Evolutionary conservation across 2,113 vertebrate species (phyloP).

Genomic region (Dicrurus megarhynchus): DNA sequence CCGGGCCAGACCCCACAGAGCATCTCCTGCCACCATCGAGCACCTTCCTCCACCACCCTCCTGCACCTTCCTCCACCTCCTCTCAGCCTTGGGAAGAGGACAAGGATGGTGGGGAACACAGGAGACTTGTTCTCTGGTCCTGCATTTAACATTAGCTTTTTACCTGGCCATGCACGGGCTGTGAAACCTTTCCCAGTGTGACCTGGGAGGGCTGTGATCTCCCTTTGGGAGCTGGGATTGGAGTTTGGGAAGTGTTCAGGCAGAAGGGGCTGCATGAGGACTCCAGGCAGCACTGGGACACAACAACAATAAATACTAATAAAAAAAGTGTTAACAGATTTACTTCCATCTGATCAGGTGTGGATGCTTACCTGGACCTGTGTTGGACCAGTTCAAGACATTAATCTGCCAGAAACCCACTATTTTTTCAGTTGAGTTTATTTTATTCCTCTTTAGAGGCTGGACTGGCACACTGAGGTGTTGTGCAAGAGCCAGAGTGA

Average conservation of each 20-base stretch:
- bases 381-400: neutral
- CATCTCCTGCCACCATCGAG: neutral
- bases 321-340: neutral
- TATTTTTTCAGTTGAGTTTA: neutral
- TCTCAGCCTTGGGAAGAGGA: neutral
- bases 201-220: neutral
- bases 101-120: neutral
- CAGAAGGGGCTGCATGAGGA: neutral
- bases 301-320: neutral
- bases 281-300: neutral
- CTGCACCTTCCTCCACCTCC: neutral
- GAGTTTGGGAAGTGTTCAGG: neutral
- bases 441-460: neutral
- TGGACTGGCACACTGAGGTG: neutral
- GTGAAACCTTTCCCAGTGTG: neutral
- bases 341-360: neutral
- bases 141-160: neutral
- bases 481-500: neutral
- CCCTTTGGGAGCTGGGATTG: neutral
- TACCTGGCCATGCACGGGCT: rapidly evolving
- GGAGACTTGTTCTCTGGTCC: neutral
- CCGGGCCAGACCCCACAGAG: rapidly evolving
- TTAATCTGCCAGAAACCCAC: neutral
- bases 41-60: neutral
- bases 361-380: neutral